Percentiles rank a stretch among this genome's conserved stretches.
These are phyloP conservation scores for Mesoclemmys tuberculata DNA, from an alignment of 2,113 vertebrate species.

Conservation along the genomic window DNA sequence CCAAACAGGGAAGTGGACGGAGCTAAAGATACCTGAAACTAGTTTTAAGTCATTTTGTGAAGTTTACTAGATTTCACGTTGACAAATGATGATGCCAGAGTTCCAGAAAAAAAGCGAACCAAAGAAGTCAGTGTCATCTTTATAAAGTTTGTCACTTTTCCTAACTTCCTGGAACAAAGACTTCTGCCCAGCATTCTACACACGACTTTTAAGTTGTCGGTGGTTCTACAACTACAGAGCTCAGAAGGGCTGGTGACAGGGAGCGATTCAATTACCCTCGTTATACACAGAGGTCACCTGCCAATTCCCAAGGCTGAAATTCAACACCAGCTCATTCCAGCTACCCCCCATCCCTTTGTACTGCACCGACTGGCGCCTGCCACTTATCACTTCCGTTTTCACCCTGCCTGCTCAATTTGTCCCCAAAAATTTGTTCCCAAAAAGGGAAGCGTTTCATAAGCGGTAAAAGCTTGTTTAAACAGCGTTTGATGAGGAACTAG, in stretches of 20 bases:
- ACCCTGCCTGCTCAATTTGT: background rate
- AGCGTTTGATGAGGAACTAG: background rate
- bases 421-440: background rate
- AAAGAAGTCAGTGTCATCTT: background rate
- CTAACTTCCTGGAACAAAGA: background rate
- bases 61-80: accelerated
- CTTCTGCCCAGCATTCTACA: background rate
- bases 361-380: background rate
- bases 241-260: background rate
- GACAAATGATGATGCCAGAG: accelerated
- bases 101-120: accelerated
- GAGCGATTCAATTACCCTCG: background rate
- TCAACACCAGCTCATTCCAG: background rate
- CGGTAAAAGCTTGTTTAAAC: background rate
- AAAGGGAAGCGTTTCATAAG: background rate
- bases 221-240: background rate
- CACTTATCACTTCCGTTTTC: background rate
- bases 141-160: background rate
- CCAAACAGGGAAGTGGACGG: background rate
- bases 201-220: background rate
- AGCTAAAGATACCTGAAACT: background rate
- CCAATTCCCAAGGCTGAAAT: background rate
- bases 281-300: conserved; percentile 22
- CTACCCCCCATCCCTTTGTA: background rate
- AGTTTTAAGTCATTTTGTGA: accelerated